A percentile compares a stretch with the other conserved stretches of the same genome.
Conservation (phyloP, 2,113 vertebrate genomes). For the Excalfactoria chinensis region DNA sequence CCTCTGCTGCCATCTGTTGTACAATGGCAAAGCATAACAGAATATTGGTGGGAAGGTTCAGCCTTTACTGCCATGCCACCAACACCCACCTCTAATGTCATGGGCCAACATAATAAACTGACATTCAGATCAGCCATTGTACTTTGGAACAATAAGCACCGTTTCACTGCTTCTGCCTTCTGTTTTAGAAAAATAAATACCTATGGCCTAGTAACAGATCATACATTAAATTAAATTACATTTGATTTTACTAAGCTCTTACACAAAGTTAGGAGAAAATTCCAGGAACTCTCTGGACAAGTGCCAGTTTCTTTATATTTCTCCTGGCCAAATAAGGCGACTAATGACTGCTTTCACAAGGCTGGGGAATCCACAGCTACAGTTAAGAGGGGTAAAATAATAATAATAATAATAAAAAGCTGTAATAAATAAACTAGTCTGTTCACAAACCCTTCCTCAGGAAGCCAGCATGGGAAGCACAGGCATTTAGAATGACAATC, state of each 20-base stretch:
- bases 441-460: slow-evolving; percentile 53
- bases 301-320: slow-evolving; percentile 9
- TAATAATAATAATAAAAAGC: not conserved
- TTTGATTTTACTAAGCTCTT: slow-evolving; percentile 36
- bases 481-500: slow-evolving; percentile 61
- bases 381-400: not conserved
- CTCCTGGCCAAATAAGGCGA: slow-evolving; percentile 10
- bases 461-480: slow-evolving; percentile 63
- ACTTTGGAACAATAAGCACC: not conserved
- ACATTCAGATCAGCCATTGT: too few relatives aligned
- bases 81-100: too few relatives aligned
- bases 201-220: slow-evolving; percentile 9
- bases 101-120: too few relatives aligned
- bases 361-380: slow-evolving; percentile 47
- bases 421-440: slow-evolving; percentile 42
- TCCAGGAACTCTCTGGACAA: slow-evolving; percentile 8
- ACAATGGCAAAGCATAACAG: too few relatives aligned
- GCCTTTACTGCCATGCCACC: too few relatives aligned
- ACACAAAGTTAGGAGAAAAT: slow-evolving; percentile 42
- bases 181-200: not conserved
- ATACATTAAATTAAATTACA: slow-evolving; percentile 17
- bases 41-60: too few relatives aligned
- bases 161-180: not conserved
- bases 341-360: slow-evolving; percentile 38
- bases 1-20: too few relatives aligned